Conservation (phyloP, 2,888 invertebrate species). For the Disparrhopalites patrizii region DNA sequence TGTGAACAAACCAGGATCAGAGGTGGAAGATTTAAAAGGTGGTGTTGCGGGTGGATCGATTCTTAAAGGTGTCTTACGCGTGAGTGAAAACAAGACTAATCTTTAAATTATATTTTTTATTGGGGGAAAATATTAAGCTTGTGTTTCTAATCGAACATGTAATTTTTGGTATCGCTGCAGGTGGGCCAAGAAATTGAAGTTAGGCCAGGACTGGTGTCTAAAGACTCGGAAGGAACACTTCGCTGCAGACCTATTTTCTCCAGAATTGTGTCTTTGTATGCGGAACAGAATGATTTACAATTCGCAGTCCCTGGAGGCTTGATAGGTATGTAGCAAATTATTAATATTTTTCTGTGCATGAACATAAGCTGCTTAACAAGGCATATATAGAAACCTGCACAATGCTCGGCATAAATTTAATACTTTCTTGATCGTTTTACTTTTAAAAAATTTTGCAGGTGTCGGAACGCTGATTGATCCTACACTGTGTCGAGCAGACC, state of each 20-base stretch:
- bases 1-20: constrained; percentile 99
- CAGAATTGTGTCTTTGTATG: constrained; percentile 91
- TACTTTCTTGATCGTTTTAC: too few relatives aligned
- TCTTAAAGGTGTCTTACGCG: constrained; percentile 85
- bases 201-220: constrained; percentile 94
- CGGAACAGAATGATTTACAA: constrained; percentile 97
- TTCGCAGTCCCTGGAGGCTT: constrained; percentile 99
- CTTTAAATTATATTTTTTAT: background rate
- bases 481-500: constrained; percentile 95
- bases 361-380: background rate
- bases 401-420: background rate
- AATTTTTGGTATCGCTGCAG: constrained; percentile 50
- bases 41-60: constrained; percentile 99
- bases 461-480: constrained; percentile 99
- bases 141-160: too few relatives aligned
- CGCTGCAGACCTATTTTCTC: constrained; percentile 97
- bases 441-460: constrained; percentile 59
- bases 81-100: background rate
- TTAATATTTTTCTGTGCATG: background rate
- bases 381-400: background rate
- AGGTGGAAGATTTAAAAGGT: constrained; percentile 94
- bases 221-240: constrained; percentile 90
- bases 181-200: constrained; percentile 99
- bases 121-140: too few relatives aligned
- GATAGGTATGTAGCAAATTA: constrained; percentile 62